Conservation (phyloP, 2,797 vertebrate species). For the Liasis olivaceus region DNA sequence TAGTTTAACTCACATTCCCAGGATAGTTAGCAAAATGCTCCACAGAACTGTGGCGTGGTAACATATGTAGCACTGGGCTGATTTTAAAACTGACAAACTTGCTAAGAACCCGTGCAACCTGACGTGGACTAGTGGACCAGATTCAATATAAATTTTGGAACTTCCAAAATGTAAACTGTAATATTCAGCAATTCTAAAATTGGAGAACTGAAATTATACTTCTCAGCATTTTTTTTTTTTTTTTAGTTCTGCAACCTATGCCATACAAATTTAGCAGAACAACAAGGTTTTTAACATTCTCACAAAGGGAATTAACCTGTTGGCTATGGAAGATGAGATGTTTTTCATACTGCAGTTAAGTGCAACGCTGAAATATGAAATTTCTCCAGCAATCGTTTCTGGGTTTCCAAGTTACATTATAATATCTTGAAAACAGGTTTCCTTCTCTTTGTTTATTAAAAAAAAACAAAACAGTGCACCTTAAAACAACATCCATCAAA, state of each 20-base stretch:
- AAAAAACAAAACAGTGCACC: not conserved
- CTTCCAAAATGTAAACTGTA: not conserved
- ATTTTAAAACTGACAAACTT: not conserved
- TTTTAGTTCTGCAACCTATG: not conserved
- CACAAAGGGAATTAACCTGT: not conserved
- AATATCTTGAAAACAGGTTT: constrained; percentile 18
- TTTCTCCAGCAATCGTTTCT: not conserved
- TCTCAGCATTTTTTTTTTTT: not conserved
- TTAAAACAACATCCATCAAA: constrained; percentile 15
- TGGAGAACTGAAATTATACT: not conserved
- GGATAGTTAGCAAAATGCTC: not conserved
- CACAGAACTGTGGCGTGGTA: not conserved
- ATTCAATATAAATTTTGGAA: not conserved
- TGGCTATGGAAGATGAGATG: not conserved
- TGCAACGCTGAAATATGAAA: constrained; percentile 22
- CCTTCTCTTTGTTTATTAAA: not conserved
- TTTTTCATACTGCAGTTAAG: constrained; percentile 24
- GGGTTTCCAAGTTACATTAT: not conserved
- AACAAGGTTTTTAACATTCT: constrained; percentile 17
- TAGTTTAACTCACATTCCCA: not conserved
- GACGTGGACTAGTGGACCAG: not conserved
- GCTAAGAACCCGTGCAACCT: not conserved
- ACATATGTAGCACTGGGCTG: not conserved
- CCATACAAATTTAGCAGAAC: not conserved
- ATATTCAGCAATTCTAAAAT: not conserved